Evolutionary conservation across 2,888 invertebrate species (phyloP), one percentile per base, ranked within the genome.

Genomic region (Parnassius orleans): DNA sequence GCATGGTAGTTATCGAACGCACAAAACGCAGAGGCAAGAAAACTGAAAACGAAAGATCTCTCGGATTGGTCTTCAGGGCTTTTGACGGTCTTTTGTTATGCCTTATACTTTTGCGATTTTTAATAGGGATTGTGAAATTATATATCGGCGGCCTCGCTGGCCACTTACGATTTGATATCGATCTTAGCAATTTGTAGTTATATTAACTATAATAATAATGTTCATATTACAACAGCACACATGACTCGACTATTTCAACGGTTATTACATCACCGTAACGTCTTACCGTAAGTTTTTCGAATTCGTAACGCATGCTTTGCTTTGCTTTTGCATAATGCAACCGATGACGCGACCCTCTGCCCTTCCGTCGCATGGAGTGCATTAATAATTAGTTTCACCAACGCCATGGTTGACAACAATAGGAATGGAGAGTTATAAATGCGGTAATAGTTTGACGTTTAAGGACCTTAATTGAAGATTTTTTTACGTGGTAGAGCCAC

Each of bases 311-410:
- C 83, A 81, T 79, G 82, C 81, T 80, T 73, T 66, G 69, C 71
- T 68, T 73, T 66, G 69, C 71, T 68, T 72, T 78, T 89, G 87
- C 87, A 89, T 90, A 84, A 90, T 89, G 88, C 86, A 90, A 81
- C 78, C 80, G 80, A 83, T 80, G 84, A 78, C 75, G 80, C 82
- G 86, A 86, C 85, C 85, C 79, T 80, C 74, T 87, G 88, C 84
- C 86, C 87, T 88, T 88, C 90, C 89, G 83, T 74, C 83, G 86
- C 83, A 85, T 83, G 80, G 69, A 67, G 72, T 65, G 86, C 82
- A 87, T 87, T 84, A 85, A 87, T 84, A 85, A 87, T 87, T 81
- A 84, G 79, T 75, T 72, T 73, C 77, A 71, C 74, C 73, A 65
- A 67, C 65, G 55, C 64, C 64, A 60, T 60, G 66, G 69, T 66